Evolutionary conservation across 1,140 invertebrate species (phyloP), one percentile per base, ranked within the genome.

Genomic region (Cyclargus thomasi): DNA sequence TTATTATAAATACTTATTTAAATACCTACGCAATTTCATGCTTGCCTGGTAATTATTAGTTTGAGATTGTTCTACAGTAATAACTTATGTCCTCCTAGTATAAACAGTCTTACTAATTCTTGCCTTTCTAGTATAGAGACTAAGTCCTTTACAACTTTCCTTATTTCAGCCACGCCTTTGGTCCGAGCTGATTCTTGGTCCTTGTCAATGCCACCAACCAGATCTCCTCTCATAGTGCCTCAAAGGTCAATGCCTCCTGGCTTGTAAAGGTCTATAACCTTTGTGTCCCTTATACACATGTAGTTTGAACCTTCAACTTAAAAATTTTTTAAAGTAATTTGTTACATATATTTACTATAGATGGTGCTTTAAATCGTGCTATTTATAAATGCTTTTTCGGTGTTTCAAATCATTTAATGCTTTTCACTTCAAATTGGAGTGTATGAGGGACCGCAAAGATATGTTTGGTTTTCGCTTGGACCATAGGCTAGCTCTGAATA

Each of bases 181-280:
- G 89, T 90, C 89, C 90, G 88, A 83, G 85, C 89, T 81, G 90
- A 88, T 67, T 91, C 90, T 73, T 91, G 90, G 90, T 83, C 85
- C 53, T 80, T 91, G 72, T 86, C 88, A 63, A 91, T 91, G 89
- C 89, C 90, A 70, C 85, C 85, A 3, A 83, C 87, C 75, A 83
- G 89, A 74, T 88, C 84, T 55, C 82, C 84, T 53, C 74, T 86
- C 59, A 72, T 87, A 64, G 76, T 88, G 62, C 82, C 80, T 20
- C 20, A 59, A 36, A 70, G 68, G 21, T 73, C 69, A 64, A 66
- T 66, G 65, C 17, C 29, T 29, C 29, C 29, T n/a, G 75, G 64
- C 69, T 47, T 47, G 14, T 47, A 71, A 29, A 64, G 70, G 69
- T 73, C 67, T 74, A 47, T 47, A 16, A 16, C 39, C 14, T 47